A percentile compares a stretch with the other conserved stretches of the same genome.
Conservation (phyloP, 2,888 invertebrate species). For the Lydus trimaculatus region DNA sequence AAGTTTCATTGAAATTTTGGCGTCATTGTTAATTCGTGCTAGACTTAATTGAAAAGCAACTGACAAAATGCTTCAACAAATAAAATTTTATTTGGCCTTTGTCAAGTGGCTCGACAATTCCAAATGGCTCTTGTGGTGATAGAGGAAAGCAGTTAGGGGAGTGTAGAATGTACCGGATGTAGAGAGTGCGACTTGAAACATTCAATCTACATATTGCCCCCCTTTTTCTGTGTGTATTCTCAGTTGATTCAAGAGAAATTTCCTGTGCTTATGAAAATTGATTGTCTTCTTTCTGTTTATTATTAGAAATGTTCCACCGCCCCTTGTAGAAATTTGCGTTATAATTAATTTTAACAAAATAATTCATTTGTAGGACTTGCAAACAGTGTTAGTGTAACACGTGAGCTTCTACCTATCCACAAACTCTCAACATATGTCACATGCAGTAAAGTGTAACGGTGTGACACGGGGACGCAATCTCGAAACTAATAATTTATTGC, state of each 20-base stretch:
- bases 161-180: background rate
- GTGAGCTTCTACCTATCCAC: background rate
- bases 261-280: background rate
- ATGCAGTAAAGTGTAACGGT: constrained; percentile 10
- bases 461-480: constrained; percentile 34
- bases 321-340: background rate
- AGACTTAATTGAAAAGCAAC: background rate
- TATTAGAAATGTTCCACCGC: background rate
- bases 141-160: background rate
- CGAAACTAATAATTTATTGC: constrained; percentile 39
- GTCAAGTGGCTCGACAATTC: background rate
- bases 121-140: background rate
- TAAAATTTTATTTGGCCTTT: constrained; percentile 3
- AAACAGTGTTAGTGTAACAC: background rate
- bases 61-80: background rate
- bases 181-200: background rate
- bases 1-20: background rate
- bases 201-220: background rate
- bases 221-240: background rate
- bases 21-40: background rate
- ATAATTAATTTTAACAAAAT: background rate
- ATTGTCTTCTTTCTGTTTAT: background rate
- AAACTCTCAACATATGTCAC: constrained; percentile 8
- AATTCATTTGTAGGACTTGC: no score
- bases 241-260: no score